Evolutionary conservation across 2,113 vertebrate species (phyloP), one percentile per base, ranked within the genome.

Genomic region (Parus major): DNA sequence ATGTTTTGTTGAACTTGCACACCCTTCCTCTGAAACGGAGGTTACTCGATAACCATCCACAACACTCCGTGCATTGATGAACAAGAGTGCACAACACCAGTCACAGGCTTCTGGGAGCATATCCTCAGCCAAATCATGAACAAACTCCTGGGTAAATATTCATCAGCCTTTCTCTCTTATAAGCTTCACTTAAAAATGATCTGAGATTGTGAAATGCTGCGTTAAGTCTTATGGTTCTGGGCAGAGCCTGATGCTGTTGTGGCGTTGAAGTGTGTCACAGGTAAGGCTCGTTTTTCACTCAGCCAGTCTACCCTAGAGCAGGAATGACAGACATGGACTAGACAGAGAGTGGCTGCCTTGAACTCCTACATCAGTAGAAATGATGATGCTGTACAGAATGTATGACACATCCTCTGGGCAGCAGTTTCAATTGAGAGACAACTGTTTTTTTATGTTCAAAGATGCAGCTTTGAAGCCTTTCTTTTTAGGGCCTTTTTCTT

Each of bases 1-100:
- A 4, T 68, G 90, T 84, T 95, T 92, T 90, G 92, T 68, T 92
- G 93, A 94, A 95, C 90, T 94, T 88, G 82, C 64, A 36, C 44
- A 33, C 56, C 72, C 90, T 92, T 94, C 94, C 94, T 92, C 85
- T n/a, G 57, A 68, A 57, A 18, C 0, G 28, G 82, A 61, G 88
- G 60, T 64, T 52, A 29, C 76, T 75, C 0, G 31, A 92, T 90
- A 81, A 81, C 88, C 16, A 15, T 81, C 61, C 60, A 12, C 90
- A 92, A 94, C 94, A 95, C 92, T 90, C 50, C 3, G 2, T 16
- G 83, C 92, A 94, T 71, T 96, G 92, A 94, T 57, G 68, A 64
- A 27, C 36, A 19, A 12, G 60, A 55, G 52, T 21, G 41, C 42
- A 10, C 52, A 59, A 47, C 56, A 46, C 25, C 2, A 4, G 11